A percentile compares a stretch with the other conserved stretches of the same genome.
These are phyloP conservation scores for Cryptomyrus ogoouensis DNA, from an alignment of 2,113 vertebrate genomes.

Conservation along the genomic window DNA sequence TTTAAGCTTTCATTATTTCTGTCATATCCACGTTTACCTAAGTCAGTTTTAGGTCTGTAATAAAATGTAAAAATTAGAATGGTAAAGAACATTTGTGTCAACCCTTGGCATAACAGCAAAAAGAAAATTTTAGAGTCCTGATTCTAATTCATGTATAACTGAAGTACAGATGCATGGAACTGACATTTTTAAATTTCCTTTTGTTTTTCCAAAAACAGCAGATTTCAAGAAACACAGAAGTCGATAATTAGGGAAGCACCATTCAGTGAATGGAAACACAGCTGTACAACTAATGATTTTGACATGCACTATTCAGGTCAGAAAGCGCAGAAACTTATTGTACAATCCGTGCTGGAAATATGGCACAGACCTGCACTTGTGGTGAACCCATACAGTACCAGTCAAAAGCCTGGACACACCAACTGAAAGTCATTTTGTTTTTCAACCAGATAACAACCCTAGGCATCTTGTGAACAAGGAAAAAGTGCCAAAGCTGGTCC, in stretches of 20 bases:
- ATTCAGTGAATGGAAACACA: neutral
- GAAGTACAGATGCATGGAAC: neutral
- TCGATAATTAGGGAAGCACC: neutral
- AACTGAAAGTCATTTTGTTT: neutral
- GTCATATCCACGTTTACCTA: neutral
- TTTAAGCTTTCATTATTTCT: neutral
- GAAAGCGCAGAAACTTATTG: neutral
- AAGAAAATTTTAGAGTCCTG: conserved; percentile 27
- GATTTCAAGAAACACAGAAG: neutral
- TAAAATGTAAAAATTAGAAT: neutral
- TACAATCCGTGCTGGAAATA: neutral
- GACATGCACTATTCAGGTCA: neutral
- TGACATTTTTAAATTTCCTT: neutral
- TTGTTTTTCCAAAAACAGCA: conserved; percentile 7
- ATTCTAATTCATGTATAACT: neutral
- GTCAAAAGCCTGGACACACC: neutral
- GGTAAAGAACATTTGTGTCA: neutral
- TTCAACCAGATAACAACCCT: neutral
- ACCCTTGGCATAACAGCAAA: neutral
- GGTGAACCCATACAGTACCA: neutral
- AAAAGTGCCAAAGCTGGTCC: neutral
- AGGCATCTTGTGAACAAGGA: neutral
- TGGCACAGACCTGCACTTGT: neutral
- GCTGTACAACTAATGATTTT: neutral
- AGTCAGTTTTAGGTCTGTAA: neutral